Conservation (phyloP, 2,888 invertebrate genomes). For the Ormia ochracea region DNA sequence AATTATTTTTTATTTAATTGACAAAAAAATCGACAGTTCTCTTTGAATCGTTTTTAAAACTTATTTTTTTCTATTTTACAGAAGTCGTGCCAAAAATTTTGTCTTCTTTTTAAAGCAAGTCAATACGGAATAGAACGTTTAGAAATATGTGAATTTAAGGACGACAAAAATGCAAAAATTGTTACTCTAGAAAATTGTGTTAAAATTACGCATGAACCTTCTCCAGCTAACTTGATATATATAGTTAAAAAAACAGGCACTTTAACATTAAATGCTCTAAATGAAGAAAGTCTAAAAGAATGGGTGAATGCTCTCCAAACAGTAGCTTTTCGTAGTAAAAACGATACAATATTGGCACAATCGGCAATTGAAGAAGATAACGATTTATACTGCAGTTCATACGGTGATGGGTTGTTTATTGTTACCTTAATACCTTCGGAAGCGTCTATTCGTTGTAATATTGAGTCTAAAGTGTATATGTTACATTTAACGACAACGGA, state of each 20-base stretch:
- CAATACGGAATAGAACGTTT: constrained; percentile 90
- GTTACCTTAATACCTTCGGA: constrained; percentile 87
- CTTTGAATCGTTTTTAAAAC: not conserved
- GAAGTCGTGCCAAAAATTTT: constrained; percentile 85
- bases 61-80: constrained; percentile 72
- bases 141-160: constrained; percentile 89
- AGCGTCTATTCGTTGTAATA: constrained; percentile 85
- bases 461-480: constrained; percentile 84
- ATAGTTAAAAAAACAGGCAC: constrained; percentile 88
- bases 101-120: constrained; percentile 85
- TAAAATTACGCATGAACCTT: constrained; percentile 84
- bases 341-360: constrained; percentile 72
- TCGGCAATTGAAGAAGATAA: constrained; percentile 88
- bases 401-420: constrained; percentile 87
- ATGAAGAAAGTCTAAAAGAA: constrained; percentile 83
- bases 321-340: constrained; percentile 86
- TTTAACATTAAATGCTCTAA: constrained; percentile 79
- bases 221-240: constrained; percentile 80
- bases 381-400: constrained; percentile 90
- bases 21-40: too few relatives aligned
- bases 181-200: constrained; percentile 91
- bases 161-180: constrained; percentile 85
- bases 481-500: constrained; percentile 86
- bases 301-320: constrained; percentile 89
- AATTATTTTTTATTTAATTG: too few relatives aligned